Conservation (phyloP, 30 jellyfish, hydroid and myxozoan species). For the Mastigias papua region DNA sequence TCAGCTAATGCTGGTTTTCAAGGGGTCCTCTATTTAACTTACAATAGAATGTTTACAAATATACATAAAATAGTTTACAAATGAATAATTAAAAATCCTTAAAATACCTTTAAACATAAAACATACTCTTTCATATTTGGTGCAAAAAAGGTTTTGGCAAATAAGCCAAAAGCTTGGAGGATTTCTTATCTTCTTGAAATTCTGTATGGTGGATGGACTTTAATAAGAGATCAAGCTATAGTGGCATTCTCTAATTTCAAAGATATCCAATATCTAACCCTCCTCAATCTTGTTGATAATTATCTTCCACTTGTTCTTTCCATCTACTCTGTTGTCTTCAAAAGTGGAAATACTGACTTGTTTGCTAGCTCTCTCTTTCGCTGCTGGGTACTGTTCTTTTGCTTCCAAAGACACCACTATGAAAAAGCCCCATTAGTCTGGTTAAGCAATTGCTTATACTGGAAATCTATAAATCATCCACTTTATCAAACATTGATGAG, state of each 20-base stretch:
- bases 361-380: conserved; percentile 23
- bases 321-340: conserved; percentile 11
- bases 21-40: no score
- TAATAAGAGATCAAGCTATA: conserved; percentile 8
- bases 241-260: not conserved
- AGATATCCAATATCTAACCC: conserved; percentile 24
- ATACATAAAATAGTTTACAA: no score
- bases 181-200: not conserved
- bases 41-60: no score
- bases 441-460: conserved; percentile 43
- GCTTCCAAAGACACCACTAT: conserved; percentile 45
- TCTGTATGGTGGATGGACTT: conserved; percentile 13
- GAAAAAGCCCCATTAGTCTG: conserved; percentile 52
- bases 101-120: no score
- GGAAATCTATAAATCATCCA: conserved; percentile 34
- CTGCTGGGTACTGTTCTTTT: conserved; percentile 42
- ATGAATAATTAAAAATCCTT: no score
- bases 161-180: conserved; percentile 45
- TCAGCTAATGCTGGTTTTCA: no score
- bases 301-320: conserved; percentile 40
- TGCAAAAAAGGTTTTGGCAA: not conserved
- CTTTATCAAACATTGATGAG: conserved; percentile 25
- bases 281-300: conserved; percentile 39
- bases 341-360: conserved; percentile 2
- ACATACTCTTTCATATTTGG: conserved; percentile 31